Percentiles rank a stretch among this genome's conserved stretches.
Evolutionary conservation across 2,797 vertebrate genomes (phyloP).

Genomic region (Galago senegalensis): DNA sequence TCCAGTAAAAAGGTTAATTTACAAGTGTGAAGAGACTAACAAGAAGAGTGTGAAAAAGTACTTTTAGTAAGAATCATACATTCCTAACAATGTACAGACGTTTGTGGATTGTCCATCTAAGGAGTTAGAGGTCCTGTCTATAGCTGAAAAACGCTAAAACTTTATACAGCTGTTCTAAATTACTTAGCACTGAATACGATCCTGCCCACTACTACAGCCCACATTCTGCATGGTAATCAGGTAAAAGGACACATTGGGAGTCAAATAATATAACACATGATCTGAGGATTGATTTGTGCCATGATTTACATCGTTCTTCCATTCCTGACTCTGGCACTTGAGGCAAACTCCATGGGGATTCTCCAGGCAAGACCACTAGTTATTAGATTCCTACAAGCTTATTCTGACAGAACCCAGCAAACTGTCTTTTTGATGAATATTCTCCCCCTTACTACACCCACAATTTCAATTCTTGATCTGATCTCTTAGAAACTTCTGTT

Average conservation of each 20-base stretch:
- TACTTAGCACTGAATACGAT: background rate
- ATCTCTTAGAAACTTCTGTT: background rate
- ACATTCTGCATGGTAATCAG: background rate
- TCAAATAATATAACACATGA: background rate
- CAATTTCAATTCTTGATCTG: background rate
- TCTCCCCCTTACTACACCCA: background rate
- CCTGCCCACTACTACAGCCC: background rate
- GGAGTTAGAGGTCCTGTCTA: background rate
- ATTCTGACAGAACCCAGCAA: background rate
- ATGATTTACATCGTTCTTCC: background rate
- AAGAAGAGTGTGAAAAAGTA: background rate
- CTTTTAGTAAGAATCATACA: background rate
- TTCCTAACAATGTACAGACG: background rate
- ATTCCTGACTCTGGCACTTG: background rate
- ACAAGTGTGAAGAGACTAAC: background rate
- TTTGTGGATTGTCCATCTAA: background rate
- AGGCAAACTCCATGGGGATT: background rate
- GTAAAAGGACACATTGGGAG: background rate
- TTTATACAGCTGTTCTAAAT: background rate
- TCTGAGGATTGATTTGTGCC: background rate
- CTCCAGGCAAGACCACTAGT: background rate
- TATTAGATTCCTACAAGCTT: background rate
- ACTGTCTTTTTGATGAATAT: background rate
- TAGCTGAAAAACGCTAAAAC: background rate
- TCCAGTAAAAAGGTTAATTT: background rate